These are phyloP conservation scores for Microcebus griseorufus DNA, from an alignment of 2,113 vertebrate genomes.

Conservation along the genomic window DNA sequence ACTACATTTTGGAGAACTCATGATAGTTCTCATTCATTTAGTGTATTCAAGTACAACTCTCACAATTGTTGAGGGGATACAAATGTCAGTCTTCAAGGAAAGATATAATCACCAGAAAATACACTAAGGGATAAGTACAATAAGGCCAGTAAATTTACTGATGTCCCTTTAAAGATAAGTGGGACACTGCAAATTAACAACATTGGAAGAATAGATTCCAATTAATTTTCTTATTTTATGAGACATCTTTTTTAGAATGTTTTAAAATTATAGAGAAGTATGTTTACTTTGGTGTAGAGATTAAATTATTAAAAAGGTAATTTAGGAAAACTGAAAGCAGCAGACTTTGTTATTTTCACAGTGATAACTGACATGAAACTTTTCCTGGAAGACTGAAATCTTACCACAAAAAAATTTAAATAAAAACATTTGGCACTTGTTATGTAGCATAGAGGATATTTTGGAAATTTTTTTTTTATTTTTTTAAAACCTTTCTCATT, in stretches of 20 bases:
- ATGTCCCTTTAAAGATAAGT: neutral
- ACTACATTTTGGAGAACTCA: neutral
- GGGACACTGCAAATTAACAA: neutral
- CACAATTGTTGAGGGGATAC: neutral
- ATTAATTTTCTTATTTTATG: neutral
- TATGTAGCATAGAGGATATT: neutral
- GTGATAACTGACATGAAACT: neutral
- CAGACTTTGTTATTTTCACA: neutral
- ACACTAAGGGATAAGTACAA: neutral
- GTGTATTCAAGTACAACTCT: neutral
- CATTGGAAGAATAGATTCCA: neutral
- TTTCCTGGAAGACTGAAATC: neutral
- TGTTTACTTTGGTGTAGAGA: neutral
- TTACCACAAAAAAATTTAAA: neutral
- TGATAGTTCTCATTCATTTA: neutral
- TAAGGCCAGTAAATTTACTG: neutral
- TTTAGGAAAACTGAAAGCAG: neutral
- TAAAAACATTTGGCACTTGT: neutral
- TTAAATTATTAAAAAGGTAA: neutral
- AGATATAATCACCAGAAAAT: neutral
- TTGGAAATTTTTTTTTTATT: neutral
- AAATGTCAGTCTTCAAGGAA: neutral
- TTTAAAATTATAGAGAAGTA: neutral
- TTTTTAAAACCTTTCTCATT: neutral
- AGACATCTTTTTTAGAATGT: neutral